Evolutionary conservation across 1,140 invertebrate species (phyloP).

Genomic region (Drosophila murphyi): DNA sequence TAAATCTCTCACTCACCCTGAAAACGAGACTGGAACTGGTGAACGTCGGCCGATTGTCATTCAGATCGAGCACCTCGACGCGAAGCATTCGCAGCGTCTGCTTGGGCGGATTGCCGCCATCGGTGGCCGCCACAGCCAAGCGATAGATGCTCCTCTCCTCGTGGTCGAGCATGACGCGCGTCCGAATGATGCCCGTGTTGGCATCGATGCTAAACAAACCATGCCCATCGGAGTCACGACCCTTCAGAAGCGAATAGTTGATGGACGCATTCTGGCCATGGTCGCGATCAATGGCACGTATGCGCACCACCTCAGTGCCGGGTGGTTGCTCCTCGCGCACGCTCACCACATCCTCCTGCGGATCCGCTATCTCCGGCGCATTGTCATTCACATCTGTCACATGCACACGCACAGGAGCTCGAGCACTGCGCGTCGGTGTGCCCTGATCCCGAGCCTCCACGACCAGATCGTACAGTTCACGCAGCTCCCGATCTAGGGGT

Average conservation of each 20-base stretch:
- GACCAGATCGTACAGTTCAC: constrained; percentile 91
- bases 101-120: constrained; percentile 92
- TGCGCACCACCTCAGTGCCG: constrained; percentile 92
- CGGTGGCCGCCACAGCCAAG: constrained; percentile 93
- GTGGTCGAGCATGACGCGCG: constrained; percentile 94
- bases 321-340: constrained; percentile 94
- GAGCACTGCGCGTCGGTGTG: constrained; percentile 89
- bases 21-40: constrained; percentile 95
- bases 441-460: constrained; percentile 95
- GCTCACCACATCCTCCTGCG: constrained; percentile 93
- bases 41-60: constrained; percentile 96
- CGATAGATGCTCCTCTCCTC: constrained; percentile 95
- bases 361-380: constrained; percentile 93
- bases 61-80: constrained; percentile 95
- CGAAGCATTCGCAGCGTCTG: constrained; percentile 92
- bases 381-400: constrained; percentile 96
- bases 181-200: constrained; percentile 93
- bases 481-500: constrained; percentile 92
- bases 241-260: constrained; percentile 93
- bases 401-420: constrained; percentile 90
- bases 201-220: constrained; percentile 94
- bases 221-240: constrained; percentile 92
- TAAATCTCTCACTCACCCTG: constrained; percentile 87
- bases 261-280: constrained; percentile 94
- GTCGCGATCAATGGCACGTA: constrained; percentile 94